phyloP scores from a whole-genome alignment of 2,113 vertebrate genomes.

The Diadophis punctatus region DNA sequence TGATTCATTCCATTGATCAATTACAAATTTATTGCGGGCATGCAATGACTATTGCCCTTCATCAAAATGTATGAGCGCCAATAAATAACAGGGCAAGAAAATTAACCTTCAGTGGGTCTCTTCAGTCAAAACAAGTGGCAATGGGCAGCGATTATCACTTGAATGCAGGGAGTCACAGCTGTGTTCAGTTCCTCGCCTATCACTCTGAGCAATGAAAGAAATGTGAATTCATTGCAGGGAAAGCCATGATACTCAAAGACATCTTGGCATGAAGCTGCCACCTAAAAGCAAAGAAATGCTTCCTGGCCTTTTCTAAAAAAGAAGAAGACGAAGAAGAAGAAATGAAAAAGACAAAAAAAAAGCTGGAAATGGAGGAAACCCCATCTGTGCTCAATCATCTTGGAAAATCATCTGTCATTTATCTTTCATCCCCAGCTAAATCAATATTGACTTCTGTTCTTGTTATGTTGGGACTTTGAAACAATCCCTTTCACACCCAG shows the following conservation, averaged over 20 bases:
- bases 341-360: background rate
- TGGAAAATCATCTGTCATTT: conserved; percentile 25
- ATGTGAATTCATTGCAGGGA: conserved; percentile 22
- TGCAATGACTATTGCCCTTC: conserved; percentile 19
- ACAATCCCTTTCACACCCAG: background rate
- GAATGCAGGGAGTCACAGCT: conserved; percentile 30
- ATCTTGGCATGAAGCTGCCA: conserved; percentile 14
- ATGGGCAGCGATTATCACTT: conserved; percentile 22
- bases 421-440: conserved; percentile 21
- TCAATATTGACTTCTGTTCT: background rate
- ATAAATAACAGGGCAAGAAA: conserved; percentile 35
- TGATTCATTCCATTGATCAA: conserved; percentile 41
- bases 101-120: conserved; percentile 13
- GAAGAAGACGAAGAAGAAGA: too few species aligned
- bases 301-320: background rate
- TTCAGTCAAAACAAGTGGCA: conserved; percentile 38
- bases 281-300: conserved; percentile 29
- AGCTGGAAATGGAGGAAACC: conserved; percentile 9
- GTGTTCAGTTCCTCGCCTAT: conserved; percentile 16
- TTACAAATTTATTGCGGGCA: conserved; percentile 37
- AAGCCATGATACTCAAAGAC: conserved; percentile 25
- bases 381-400: conserved; percentile 14
- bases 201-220: conserved; percentile 13
- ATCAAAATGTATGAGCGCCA: conserved; percentile 36
- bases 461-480: background rate